Evolutionary conservation across 2,113 vertebrate genomes (phyloP), one percentile per base, ranked within the genome.

Genomic region (Stegastes partitus): DNA sequence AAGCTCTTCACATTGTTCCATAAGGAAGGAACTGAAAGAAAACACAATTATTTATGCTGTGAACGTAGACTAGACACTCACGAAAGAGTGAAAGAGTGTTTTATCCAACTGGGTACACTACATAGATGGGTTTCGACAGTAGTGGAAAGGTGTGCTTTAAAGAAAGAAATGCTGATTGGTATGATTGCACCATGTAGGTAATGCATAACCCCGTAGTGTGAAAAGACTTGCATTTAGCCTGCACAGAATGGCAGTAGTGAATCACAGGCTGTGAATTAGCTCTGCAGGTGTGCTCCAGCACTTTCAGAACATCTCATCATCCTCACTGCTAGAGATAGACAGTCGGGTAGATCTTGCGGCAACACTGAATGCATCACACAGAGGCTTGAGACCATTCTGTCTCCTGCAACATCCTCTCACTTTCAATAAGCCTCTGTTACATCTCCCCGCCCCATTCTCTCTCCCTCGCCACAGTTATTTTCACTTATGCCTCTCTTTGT

Each of bases 251-350:
- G 57, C 54, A 65, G 65, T 44, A 63, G 74, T 71, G 76, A 88
- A 90, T 91, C 86, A 64, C 67, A 79, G 58, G 50, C 79, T 79
- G 90, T 84, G 89, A 93, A 93, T 93, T 91, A 91, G 83, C 91
- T 85, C 83, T 53, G 83, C 89, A 84, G 89, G 93, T 92, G 91
- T 88, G 77, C 88, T 56, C n/a, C 0, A 63, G 71, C 77, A 72
- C 83, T 77, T 87, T 90, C 82, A 82, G 81, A 87, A 88, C 86
- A 87, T 91, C 88, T 89, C 90, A 92, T 93, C 91, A 92, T 91
- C 83, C 85, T 90, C 90, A 11, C 90, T 79, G 85, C 77, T 9
- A 85, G 87, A 87, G 77, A 78, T 85, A 79, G 88, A 65, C 72
- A 87, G 90, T 77, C 82, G 69, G 75, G 77, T 76, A 74, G 84